Conservation (phyloP, 2,888 invertebrate species). For the Dioctria linearis region DNA sequence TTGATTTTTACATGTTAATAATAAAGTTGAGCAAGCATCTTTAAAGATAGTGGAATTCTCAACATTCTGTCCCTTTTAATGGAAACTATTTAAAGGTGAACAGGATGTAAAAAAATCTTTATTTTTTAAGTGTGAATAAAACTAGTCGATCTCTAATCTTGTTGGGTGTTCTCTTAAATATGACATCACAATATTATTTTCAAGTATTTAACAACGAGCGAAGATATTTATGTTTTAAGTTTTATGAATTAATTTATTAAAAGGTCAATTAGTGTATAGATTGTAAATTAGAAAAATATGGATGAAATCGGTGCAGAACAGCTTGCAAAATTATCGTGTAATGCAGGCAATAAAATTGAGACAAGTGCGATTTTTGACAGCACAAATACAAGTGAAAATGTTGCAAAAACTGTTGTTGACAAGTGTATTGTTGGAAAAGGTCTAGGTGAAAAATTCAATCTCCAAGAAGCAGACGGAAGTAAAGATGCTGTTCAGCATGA, state of each 20-base stretch:
- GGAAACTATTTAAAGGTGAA: neutral
- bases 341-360: conserved; percentile 44
- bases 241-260: conserved; percentile 13
- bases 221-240: neutral
- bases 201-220: conserved; percentile 11
- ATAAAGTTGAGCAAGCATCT: neutral
- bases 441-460: neutral
- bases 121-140: neutral
- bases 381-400: conserved; percentile 17
- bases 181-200: conserved; percentile 17
- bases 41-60: neutral
- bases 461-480: conserved; percentile 20
- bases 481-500: conserved; percentile 4
- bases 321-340: conserved; percentile 59
- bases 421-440: conserved; percentile 32
- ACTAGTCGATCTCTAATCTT: conserved; percentile 6
- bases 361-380: conserved; percentile 47
- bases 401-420: conserved; percentile 30
- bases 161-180: neutral
- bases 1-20: conserved; percentile 18
- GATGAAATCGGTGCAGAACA: conserved; percentile 61
- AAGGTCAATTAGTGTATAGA: conserved; percentile 6
- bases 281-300: conserved; percentile 55
- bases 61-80: neutral
- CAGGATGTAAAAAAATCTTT: conserved; percentile 56